phyloP scores from a whole-genome alignment of 2,797 vertebrate species.

The Mustela erminea region DNA sequence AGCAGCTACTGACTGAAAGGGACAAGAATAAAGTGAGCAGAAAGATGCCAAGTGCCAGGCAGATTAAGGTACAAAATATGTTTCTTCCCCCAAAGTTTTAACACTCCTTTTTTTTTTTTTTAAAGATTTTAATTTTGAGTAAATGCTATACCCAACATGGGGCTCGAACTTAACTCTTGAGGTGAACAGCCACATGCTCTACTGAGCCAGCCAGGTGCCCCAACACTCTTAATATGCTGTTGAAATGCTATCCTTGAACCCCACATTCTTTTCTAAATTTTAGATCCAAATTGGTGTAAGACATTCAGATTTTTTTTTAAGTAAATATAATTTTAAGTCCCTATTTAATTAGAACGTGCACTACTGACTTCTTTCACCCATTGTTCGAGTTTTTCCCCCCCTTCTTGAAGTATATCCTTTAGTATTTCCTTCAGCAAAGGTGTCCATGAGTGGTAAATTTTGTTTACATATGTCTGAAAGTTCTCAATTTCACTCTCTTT shows the following conservation, averaged over 20 bases:
- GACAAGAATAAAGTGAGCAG: neutral
- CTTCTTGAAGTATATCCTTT: neutral
- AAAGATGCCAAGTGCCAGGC: neutral
- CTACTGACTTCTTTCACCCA: neutral
- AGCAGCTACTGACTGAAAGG: neutral
- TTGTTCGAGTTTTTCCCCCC: neutral
- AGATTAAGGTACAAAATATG: neutral
- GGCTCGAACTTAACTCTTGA: neutral
- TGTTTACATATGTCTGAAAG: neutral
- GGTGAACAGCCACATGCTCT: neutral
- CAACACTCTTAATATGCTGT: neutral
- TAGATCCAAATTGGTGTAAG: neutral
- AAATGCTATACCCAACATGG: neutral
- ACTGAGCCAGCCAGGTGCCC: neutral
- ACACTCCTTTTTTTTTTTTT: neutral
- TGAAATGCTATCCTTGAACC: neutral
- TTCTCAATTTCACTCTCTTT: neutral
- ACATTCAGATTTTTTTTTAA: neutral
- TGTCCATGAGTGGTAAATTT: neutral
- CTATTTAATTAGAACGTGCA: neutral
- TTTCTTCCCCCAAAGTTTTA: neutral
- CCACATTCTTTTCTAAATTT: neutral
- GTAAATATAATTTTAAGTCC: neutral
- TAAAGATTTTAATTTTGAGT: neutral
- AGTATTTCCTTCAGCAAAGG: neutral